Conservation (phyloP, 2,888 invertebrate genomes). For the Drosophila lutescens region DNA sequence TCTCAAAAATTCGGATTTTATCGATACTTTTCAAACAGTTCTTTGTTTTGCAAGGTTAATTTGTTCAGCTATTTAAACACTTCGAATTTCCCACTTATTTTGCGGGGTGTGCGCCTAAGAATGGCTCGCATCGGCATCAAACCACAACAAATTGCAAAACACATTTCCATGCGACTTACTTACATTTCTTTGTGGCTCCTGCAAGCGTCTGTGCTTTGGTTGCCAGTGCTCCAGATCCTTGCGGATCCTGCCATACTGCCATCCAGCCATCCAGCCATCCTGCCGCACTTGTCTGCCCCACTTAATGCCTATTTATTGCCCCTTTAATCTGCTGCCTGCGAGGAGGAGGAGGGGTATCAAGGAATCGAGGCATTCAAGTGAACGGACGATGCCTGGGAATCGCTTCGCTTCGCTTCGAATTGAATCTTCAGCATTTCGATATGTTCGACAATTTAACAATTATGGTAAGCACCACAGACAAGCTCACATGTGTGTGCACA, state of each 20-base stretch:
- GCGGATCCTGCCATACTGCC: neutral
- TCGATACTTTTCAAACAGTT: no score
- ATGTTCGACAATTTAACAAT: slow-evolving; percentile 46
- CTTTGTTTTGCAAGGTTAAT: neutral
- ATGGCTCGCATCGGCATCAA: slow-evolving; percentile 28
- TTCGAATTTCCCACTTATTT: neutral
- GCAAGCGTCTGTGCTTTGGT: slow-evolving; percentile 11
- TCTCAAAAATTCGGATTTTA: no score
- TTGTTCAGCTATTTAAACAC: no score
- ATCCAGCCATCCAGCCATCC: neutral
- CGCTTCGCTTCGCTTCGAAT: slow-evolving; percentile 14
- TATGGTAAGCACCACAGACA: slow-evolving; percentile 28
- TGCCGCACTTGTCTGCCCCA: slow-evolving; percentile 60
- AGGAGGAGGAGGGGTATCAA: neutral
- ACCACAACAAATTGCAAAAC: slow-evolving; percentile 76
- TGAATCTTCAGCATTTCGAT: slow-evolving; percentile 23
- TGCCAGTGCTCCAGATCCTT: slow-evolving; percentile 6
- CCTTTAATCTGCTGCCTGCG: slow-evolving; percentile 62
- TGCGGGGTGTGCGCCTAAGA: slow-evolving; percentile 2
- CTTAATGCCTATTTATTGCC: slow-evolving; percentile 80
- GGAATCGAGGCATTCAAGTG: slow-evolving; percentile 30
- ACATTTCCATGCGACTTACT: slow-evolving; percentile 78
- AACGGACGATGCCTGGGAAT: slow-evolving; percentile 31
- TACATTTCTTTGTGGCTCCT: slow-evolving; percentile 67
- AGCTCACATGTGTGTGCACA: slow-evolving; percentile 18